phyloP scores from a whole-genome alignment of 2,888 invertebrate genomes.

The Stratiomys singularior region DNA sequence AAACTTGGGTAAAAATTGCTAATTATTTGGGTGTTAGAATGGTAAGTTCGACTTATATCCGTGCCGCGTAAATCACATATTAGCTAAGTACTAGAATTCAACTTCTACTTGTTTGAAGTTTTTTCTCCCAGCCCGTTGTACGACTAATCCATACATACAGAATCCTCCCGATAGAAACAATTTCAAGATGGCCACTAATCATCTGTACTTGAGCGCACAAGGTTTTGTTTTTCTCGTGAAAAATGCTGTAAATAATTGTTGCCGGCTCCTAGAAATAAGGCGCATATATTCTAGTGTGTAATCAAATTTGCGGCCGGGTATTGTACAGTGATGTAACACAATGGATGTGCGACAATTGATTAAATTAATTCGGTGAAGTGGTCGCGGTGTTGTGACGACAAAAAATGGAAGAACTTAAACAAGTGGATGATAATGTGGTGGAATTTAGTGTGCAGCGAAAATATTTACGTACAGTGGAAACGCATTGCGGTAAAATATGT shows the following conservation, averaged over 20 bases:
- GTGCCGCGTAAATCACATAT: neutral
- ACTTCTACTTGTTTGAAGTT: neutral
- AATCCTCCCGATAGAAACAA: conserved; percentile 14
- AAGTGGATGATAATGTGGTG: neutral
- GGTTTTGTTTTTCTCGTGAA: conserved; percentile 39
- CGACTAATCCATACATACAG: conserved; percentile 2
- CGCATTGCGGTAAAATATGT: conserved; percentile 49
- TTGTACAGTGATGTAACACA: conserved; percentile 21
- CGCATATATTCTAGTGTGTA: neutral
- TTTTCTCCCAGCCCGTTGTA: neutral
- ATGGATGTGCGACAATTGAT: neutral
- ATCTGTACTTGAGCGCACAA: conserved; percentile 33
- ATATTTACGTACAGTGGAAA: conserved; percentile 44
- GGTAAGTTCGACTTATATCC: too few species aligned
- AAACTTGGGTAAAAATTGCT: too few species aligned
- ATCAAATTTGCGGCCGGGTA: neutral
- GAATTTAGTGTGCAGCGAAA: conserved; percentile 40
- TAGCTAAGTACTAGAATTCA: conserved; percentile 3
- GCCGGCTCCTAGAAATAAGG: conserved; percentile 10
- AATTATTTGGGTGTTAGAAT: too few species aligned
- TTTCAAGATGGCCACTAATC: conserved; percentile 36
- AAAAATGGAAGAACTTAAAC: conserved; percentile 31
- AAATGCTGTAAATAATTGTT: conserved; percentile 34
- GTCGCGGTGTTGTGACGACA: neutral
- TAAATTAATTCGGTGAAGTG: neutral